Percentiles rank a stretch among this genome's conserved stretches.
Evolutionary conservation across 2,888 invertebrate species (phyloP).

Genomic region (Mythimna ferrago): DNA sequence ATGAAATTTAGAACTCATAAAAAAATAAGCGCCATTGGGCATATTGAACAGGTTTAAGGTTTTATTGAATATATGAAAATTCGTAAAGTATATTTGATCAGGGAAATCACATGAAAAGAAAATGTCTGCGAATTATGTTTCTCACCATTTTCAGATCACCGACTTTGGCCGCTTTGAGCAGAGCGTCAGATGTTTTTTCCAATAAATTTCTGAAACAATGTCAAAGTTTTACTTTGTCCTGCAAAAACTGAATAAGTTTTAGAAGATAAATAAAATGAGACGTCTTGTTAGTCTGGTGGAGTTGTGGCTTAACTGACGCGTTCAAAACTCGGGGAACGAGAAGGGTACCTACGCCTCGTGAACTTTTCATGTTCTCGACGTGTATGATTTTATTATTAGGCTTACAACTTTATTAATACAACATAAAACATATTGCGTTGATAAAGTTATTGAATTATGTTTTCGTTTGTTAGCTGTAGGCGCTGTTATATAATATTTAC

Average conservation of each 20-base stretch:
- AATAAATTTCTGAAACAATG: conserved; percentile 93
- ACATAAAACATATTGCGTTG: neutral
- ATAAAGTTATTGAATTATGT: conserved; percentile 5
- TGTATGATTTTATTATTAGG: conserved; percentile 1
- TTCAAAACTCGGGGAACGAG: conserved; percentile 24
- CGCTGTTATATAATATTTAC: too few relatives aligned
- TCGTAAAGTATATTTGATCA: conserved; percentile 6
- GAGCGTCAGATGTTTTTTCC: conserved; percentile 95
- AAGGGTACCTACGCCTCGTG: conserved; percentile 8
- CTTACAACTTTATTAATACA: neutral
- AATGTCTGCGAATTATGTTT: conserved; percentile 43
- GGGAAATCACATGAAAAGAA: conserved; percentile 30
- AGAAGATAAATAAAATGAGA: conserved; percentile 55
- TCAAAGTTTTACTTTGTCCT: conserved; percentile 58
- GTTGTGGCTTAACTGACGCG: conserved; percentile 29
- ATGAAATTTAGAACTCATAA: neutral
- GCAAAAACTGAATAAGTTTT: conserved; percentile 43
- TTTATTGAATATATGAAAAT: conserved; percentile 14
- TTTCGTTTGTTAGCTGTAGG: neutral
- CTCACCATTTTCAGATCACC: conserved; percentile 95
- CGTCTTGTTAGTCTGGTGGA: conserved; percentile 25
- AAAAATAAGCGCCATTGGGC: neutral
- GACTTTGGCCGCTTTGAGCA: conserved; percentile 95
- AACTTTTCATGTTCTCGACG: conserved; percentile 22
- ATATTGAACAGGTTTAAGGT: neutral